These are phyloP conservation scores for Drosophila gunungcola DNA, from an alignment of 1,140 invertebrate genomes.

Conservation along the genomic window DNA sequence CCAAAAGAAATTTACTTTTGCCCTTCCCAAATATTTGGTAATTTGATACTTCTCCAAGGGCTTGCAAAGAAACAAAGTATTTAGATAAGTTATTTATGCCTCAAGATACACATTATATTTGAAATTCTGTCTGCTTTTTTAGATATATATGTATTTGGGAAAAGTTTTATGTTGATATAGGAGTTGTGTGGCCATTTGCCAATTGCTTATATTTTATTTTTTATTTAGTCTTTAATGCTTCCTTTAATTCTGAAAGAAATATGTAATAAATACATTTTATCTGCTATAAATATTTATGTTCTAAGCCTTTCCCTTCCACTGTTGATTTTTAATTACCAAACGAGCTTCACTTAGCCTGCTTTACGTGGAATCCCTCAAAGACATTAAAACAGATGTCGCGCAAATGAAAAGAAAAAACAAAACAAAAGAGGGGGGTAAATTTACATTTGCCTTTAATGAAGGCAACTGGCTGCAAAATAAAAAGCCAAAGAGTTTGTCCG, in stretches of 20 bases:
- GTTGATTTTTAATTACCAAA: slow-evolving; percentile 73
- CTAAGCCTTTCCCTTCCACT: slow-evolving; percentile 11
- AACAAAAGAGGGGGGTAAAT: slow-evolving; percentile 6
- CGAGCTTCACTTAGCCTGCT: slow-evolving; percentile 2
- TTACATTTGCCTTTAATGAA: slow-evolving; percentile 55
- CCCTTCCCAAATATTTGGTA: not conserved
- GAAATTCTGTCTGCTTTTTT: not conserved
- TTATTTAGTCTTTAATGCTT: not conserved
- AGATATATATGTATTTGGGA: not conserved
- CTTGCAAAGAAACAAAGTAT: not conserved
- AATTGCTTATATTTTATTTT: not conserved
- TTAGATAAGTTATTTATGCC: not conserved
- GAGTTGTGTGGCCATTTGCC: too few species aligned
- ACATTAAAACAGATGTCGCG: slow-evolving; percentile 36
- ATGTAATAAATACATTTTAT: not conserved
- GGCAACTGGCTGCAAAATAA: slow-evolving; percentile 41
- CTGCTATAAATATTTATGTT: not conserved
- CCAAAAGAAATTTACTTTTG: not conserved
- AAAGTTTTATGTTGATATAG: too few species aligned
- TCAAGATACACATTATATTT: not conserved
- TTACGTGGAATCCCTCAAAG: slow-evolving; percentile 12
- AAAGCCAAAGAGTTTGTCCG: slow-evolving; percentile 38
- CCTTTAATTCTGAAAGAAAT: not conserved
- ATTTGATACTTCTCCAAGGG: not conserved
- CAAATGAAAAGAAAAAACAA: slow-evolving; percentile 1